These are phyloP conservation scores for Oryctes rhinoceros DNA, from an alignment of 1,140 invertebrate species.

Conservation along the genomic window DNA sequence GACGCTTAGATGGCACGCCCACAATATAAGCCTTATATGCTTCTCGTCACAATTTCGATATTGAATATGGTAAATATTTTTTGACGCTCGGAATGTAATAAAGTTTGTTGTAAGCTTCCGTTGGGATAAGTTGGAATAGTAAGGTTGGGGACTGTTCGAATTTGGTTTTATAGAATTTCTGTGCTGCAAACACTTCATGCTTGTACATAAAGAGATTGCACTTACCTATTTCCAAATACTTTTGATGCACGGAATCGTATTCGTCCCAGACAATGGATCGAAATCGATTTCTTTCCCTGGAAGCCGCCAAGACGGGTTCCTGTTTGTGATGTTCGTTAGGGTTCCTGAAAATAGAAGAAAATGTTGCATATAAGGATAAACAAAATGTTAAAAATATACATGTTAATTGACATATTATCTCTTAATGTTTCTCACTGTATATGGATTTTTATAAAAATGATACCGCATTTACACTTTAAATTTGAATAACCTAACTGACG, in stretches of 20 bases:
- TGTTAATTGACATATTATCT: no score
- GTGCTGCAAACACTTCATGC: no score
- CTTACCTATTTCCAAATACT: slow-evolving; percentile 92
- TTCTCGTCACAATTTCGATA: background rate
- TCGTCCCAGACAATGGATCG: slow-evolving; percentile 87
- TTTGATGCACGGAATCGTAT: slow-evolving; percentile 89
- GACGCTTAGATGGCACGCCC: background rate
- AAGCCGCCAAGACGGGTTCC: slow-evolving; percentile 75
- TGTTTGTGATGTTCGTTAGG: slow-evolving; percentile 85
- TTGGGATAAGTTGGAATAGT: background rate
- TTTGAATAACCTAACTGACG: no score
- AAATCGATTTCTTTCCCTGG: slow-evolving; percentile 83
- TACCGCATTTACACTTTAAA: no score
- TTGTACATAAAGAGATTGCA: slow-evolving; percentile 39
- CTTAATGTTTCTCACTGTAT: no score
- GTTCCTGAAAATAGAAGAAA: slow-evolving; percentile 69
- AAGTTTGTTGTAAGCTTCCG: background rate
- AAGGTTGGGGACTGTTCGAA: no score
- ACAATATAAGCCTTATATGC: background rate
- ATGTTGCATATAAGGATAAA: no score
- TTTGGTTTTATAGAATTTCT: no score
- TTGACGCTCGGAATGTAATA: background rate
- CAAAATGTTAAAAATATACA: no score
- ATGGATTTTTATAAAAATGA: no score
- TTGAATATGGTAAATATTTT: background rate